Conservation (phyloP, 2,888 invertebrate species). For the Calliopum simillimum region DNA sequence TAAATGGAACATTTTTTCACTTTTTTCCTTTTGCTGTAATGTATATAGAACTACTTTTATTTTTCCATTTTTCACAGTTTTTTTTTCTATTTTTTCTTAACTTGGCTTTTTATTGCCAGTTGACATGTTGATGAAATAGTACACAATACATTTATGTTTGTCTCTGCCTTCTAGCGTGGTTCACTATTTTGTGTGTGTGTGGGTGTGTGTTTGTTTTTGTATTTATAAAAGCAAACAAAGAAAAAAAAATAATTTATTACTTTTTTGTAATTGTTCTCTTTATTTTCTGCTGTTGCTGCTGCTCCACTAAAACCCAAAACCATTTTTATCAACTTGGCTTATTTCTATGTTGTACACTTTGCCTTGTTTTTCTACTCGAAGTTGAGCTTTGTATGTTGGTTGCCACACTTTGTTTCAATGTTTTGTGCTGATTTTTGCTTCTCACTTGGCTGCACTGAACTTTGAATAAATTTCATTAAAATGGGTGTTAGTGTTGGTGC, state of each 20-base stretch:
- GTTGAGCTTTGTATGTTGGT: not conserved
- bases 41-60: slow-evolving; percentile 13
- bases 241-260: not conserved
- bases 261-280: not conserved
- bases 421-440: slow-evolving; percentile 24
- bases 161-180: not conserved
- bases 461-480: not conserved
- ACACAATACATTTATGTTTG: slow-evolving; percentile 53
- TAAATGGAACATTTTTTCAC: slow-evolving; percentile 64
- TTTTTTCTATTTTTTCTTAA: slow-evolving; percentile 30
- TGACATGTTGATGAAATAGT: slow-evolving; percentile 54
- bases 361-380: not conserved
- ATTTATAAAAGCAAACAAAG: too few relatives aligned
- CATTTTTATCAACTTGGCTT: too few relatives aligned
- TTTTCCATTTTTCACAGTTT: too few relatives aligned
- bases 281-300: not conserved
- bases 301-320: not conserved
- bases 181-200: too few relatives aligned
- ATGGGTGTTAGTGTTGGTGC: too few relatives aligned
- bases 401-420: slow-evolving; percentile 4
- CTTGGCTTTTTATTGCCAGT: slow-evolving; percentile 35
- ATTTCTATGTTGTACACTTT: not conserved
- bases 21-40: slow-evolving; percentile 42
- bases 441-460: not conserved
- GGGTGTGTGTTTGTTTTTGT: not conserved